Evolutionary conservation across 2,113 vertebrate genomes (phyloP).

Genomic region (Lasiurus cinereus): DNA sequence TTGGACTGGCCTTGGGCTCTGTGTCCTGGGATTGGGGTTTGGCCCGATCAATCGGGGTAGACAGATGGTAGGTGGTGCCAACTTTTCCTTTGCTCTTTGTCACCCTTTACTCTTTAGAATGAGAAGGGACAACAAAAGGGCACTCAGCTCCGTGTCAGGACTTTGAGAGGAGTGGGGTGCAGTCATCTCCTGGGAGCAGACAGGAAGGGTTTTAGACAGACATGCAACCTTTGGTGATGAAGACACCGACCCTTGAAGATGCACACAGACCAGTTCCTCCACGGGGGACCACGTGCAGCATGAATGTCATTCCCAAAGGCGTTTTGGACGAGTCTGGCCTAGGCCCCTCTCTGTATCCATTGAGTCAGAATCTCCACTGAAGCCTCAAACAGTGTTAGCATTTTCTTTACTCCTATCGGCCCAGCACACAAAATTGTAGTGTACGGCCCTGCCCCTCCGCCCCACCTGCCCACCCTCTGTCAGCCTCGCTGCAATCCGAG

Average conservation of each 20-base stretch:
- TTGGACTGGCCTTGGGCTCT: background rate
- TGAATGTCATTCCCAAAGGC: background rate
- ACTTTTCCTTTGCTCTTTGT: background rate
- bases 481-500: no score
- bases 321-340: background rate
- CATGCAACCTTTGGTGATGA: background rate
- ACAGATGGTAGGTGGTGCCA: accelerated
- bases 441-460: no score
- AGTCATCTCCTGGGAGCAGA: background rate
- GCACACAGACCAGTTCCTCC: background rate
- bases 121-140: background rate
- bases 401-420: no score
- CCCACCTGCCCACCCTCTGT: accelerated
- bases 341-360: background rate
- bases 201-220: background rate
- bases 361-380: background rate
- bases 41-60: background rate
- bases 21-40: background rate
- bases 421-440: no score
- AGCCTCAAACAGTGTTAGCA: background rate
- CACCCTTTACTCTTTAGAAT: background rate
- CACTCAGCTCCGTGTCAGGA: background rate
- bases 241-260: background rate
- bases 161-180: background rate
- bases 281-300: accelerated